Base-by-base conservation (phyloP, 2,797 vertebrate genomes). In the Ctenopoma kingsleyae region DNA sequence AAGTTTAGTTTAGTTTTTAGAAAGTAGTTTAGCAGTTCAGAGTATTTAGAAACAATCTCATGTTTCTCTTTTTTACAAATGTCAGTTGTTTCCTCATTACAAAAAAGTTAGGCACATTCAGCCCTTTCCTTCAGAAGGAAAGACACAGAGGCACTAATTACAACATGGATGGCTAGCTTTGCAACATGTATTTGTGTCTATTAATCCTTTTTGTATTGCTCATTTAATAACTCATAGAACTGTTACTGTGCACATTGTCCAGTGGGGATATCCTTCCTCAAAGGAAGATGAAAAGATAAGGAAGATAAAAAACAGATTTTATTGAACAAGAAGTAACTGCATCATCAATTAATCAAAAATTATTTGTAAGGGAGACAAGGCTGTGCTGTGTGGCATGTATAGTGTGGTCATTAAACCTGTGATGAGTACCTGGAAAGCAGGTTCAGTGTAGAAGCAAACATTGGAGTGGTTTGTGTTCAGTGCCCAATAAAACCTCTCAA, bases 131-230 rank as follows among this genome's bases (percentile, higher is more conserved):
- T 23, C 7, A 35, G 47, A 43, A 8, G 23, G 46, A 48, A 25
- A 53, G 30, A 7, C 6, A 4, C 20, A 23, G 50, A 25, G 20
- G 20, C 22, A 9, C 2, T 11, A 4, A 40, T 11, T 11, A 56
- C 17, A 27, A 8, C 65, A 54, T 8, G 9, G 40, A 36, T 3
- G 15, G 30, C 7, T 16, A 11, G 30, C 13, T 13, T 32, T 2
- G 12, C n/a, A 13, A 17, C 36, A 43, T 30, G 61, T 30, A 40
- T 25, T 17, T 17, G 20, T 15, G 6, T 12, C 49, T 43, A 30
- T 13, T 22, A 19, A 35, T 54, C 13, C 11, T 66, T 48, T 30
- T n/a, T 19, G 53, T 22, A 17, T 49, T 58, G 48, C 25, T 58
- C n/a, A 30, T n/a, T 48, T 19, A 48, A 35, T 32, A 12, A 20